Evolutionary conservation across 2,797 vertebrate species (phyloP).

Genomic region (Anguilla anguilla): DNA sequence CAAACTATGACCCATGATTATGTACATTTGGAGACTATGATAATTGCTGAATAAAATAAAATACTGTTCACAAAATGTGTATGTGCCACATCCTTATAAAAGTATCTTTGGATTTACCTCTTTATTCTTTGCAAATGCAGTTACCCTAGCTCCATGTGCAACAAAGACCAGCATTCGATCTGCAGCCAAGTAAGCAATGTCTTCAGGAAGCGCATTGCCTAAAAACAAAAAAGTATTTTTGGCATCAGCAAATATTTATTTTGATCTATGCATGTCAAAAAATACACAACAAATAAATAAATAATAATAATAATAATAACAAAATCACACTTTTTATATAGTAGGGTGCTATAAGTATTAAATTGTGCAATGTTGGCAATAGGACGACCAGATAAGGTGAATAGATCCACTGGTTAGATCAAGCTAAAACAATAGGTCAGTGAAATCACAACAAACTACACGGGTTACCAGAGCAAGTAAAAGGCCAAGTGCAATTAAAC

Average conservation of each 20-base stretch:
- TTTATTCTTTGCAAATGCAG: conserved; percentile 89
- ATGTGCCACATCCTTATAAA: background rate
- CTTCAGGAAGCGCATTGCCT: conserved; percentile 87
- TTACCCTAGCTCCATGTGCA: conserved; percentile 75
- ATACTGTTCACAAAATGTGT: background rate
- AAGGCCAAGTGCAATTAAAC: background rate
- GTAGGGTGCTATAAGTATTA: background rate
- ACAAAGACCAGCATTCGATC: conserved; percentile 90
- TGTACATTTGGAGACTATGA: too few relatives aligned
- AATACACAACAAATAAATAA: background rate
- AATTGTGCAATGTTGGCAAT: background rate
- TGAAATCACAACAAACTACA: background rate
- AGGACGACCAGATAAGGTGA: background rate
- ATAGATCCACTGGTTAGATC: background rate
- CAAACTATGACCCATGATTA: too few relatives aligned
- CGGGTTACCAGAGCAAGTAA: background rate
- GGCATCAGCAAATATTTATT: background rate
- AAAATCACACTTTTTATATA: background rate
- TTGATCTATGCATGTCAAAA: background rate
- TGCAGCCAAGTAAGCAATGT: conserved; percentile 86
- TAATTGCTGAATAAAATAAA: background rate
- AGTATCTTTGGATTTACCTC: conserved; percentile 71
- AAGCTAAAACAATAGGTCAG: background rate
- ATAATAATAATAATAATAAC: background rate
- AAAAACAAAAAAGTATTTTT: conserved; percentile 29